A percentile compares a stretch with the other conserved stretches of the same genome.
Conservation (phyloP, 1,140 invertebrate species). For the Heliconius eleuchia region DNA sequence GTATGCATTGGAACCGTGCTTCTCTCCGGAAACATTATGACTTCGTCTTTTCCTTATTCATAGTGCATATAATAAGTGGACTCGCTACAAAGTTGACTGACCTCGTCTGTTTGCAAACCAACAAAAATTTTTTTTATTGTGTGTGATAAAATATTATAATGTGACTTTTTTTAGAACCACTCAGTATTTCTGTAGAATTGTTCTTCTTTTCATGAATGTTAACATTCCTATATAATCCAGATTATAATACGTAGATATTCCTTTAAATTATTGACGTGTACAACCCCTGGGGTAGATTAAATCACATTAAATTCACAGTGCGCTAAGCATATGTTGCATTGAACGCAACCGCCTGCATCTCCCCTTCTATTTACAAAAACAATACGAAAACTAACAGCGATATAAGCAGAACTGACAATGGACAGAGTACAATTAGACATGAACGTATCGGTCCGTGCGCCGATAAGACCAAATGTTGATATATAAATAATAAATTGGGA, state of each 20-base stretch:
- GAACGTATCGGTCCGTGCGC: slow-evolving; percentile 27
- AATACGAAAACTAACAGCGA: slow-evolving; percentile 25
- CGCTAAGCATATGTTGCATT: slow-evolving; percentile 21
- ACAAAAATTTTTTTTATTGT: background rate
- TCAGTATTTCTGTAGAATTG: background rate
- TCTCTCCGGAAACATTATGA: slow-evolving; percentile 45
- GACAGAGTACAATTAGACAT: slow-evolving; percentile 34
- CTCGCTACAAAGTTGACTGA: slow-evolving; percentile 58
- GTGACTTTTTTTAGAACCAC: background rate
- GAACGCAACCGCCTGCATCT: slow-evolving; percentile 9
- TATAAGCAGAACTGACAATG: slow-evolving; percentile 26
- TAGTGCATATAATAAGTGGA: slow-evolving; percentile 28
- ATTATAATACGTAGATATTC: background rate
- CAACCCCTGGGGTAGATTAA: background rate
- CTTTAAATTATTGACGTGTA: background rate
- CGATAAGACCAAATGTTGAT: slow-evolving; percentile 53
- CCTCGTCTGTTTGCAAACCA: slow-evolving; percentile 34
- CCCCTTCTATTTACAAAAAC: slow-evolving; percentile 33
- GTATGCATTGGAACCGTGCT: slow-evolving; percentile 51
- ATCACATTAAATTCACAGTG: slow-evolving; percentile 8
- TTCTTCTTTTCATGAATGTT: no score
- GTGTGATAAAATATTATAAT: background rate
- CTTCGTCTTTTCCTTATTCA: slow-evolving; percentile 33
- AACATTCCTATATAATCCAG: background rate
- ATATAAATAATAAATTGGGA: slow-evolving; percentile 68